Evolutionary conservation across 2,888 invertebrate genomes (phyloP), one percentile per base, ranked within the genome.

Genomic region (Scaptodrosophila latifasciaeformis): DNA sequence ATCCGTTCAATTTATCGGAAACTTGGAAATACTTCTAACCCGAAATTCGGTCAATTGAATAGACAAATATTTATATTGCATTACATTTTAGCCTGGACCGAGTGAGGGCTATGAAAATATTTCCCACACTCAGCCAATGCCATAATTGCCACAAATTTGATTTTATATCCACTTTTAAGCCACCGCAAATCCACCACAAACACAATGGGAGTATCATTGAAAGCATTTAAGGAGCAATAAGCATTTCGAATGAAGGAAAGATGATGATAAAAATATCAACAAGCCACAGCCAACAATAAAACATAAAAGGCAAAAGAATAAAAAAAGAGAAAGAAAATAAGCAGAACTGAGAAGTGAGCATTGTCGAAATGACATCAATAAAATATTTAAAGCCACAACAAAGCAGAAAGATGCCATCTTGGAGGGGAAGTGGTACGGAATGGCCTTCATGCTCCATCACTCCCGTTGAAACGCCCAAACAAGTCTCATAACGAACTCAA

Each of bases 291-390:
- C 49, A 62, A 49, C 51, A 46, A 24, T 46, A 27, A 46, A 34
- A 67, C 54, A 74, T 69, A 31, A 51, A 48, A 54, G 52, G 9
- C n/a, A n/a, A n/a, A n/a, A 65, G 45, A 43, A 51, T 29, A 45
- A 15, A 30, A 45, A 31, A 30, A 31, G 15, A 7, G 18, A 4
- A 44, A 18, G n/a, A 37, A 18, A 56, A 53, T 70, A 30, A 34
- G 19, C 31, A n/a, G 49, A 44, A 50, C 55, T 43, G 68, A 70
- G 63, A 47, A 74, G 70, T 75, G 70, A 68, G 54, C 65, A 67
- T 77, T 80, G 75, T 77, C 65, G 58, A 65, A 80, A 80, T 65
- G 70, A 74, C 80, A 74, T 77, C 70, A 75, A 77, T 77, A 74
- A 77, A 74, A 79, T 69, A 70, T 70, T 74, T 60, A 77, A 68